These are phyloP conservation scores for Gymnodraco acuticeps DNA, from an alignment of 2,797 vertebrate genomes.

Conservation along the genomic window DNA sequence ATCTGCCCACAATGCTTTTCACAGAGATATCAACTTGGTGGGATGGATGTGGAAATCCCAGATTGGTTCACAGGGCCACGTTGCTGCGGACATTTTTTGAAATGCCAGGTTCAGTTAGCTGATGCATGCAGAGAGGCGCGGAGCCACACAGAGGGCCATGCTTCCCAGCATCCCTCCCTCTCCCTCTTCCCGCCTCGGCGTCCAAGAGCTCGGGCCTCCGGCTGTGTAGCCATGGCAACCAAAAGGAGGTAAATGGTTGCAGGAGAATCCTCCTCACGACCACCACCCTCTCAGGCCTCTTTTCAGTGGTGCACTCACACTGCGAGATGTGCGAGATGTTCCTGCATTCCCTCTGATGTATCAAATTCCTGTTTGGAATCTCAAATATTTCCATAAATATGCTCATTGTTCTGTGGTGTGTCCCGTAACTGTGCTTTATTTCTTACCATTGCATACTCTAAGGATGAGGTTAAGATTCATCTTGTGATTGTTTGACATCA, in stretches of 20 bases:
- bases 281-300: constrained; percentile 65
- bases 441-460: constrained; percentile 11
- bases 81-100: constrained; percentile 21
- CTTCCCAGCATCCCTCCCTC: constrained; percentile 74
- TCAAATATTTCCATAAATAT: constrained; percentile 17
- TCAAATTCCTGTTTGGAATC: constrained; percentile 40
- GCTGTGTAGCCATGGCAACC: constrained; percentile 88
- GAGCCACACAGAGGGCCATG: constrained; percentile 66
- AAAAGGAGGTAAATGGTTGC: constrained; percentile 85
- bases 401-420: constrained; percentile 18
- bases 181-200: constrained; percentile 72
- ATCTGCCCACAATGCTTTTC: constrained; percentile 8
- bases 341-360: constrained; percentile 1
- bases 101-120: constrained; percentile 75
- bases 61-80: constrained; percentile 41
- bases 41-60: constrained; percentile 41
- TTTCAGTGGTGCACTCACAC: constrained; percentile 44
- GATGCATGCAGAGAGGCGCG: constrained; percentile 61
- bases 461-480: constrained; percentile 37
- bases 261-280: constrained; percentile 83
- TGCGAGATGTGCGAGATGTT: constrained; percentile 34
- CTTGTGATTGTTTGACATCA: constrained; percentile 32
- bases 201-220: constrained; percentile 82
- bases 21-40: constrained; percentile 11
- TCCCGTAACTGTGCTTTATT: constrained; percentile 25